Evolutionary conservation across 1,140 invertebrate species (phyloP).

Genomic region (Drosophila truncata): DNA sequence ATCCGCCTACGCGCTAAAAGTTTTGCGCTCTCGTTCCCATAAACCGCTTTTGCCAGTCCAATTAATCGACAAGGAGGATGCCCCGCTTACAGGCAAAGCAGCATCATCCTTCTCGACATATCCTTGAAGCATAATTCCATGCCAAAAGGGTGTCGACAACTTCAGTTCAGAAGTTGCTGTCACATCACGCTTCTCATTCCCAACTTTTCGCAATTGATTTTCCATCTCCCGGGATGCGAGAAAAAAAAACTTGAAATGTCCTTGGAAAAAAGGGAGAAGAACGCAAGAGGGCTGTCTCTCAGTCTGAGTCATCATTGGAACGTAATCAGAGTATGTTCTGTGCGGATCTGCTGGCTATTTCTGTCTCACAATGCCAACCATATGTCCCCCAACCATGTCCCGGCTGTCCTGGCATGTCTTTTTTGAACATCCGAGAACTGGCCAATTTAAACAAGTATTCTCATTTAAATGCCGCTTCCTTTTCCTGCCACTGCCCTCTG

Average conservation of each 20-base stretch:
- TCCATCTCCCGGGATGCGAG: constrained; percentile 20
- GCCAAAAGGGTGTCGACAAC: constrained; percentile 39
- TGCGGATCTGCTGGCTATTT: constrained; percentile 32
- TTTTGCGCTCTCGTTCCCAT: constrained; percentile 48
- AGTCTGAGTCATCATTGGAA: constrained; percentile 43
- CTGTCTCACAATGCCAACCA: constrained; percentile 27
- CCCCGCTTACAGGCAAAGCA: not conserved
- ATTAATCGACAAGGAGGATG: constrained; percentile 68
- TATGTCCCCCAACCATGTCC: constrained; percentile 21
- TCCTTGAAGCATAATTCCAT: constrained; percentile 45
- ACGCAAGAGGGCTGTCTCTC: constrained; percentile 1
- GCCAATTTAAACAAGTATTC: constrained; percentile 52
- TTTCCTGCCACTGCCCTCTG: constrained; percentile 32
- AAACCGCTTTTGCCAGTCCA: constrained; percentile 69
- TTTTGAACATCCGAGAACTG: constrained; percentile 29
- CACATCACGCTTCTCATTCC: constrained; percentile 47
- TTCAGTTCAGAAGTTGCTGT: constrained; percentile 44
- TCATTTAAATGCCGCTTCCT: constrained; percentile 44
- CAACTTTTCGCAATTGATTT: constrained; percentile 39
- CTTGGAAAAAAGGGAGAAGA: constrained; percentile 16
- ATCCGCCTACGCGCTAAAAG: constrained; percentile 61
- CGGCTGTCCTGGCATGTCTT: constrained; percentile 22
- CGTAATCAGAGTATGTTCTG: constrained; percentile 30
- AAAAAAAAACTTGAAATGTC: constrained; percentile 34
- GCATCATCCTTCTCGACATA: constrained; percentile 17